Percentiles rank a stretch among this genome's conserved stretches.
Evolutionary conservation across 53 echinoderm and acorn worm species (phyloP).

Genomic region (Zoroaster sp.): DNA sequence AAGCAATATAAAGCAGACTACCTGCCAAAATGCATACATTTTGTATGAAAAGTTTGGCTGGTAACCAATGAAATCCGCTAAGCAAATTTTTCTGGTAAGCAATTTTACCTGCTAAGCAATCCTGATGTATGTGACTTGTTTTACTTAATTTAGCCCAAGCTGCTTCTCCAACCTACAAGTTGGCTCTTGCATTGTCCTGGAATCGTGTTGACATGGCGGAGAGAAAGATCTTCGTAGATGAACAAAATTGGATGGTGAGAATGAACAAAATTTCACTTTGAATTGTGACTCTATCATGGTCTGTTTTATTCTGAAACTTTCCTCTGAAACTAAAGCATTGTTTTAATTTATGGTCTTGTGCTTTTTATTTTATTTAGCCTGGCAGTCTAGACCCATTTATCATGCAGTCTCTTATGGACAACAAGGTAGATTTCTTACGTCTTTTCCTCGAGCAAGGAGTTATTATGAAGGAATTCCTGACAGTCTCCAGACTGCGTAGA

Average conservation of each 20-base stretch:
- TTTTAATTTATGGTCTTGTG: not conserved
- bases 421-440: slow-evolving; percentile 80
- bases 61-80: too few relatives aligned
- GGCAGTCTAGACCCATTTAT: slow-evolving; percentile 73
- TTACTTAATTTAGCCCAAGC: slow-evolving; percentile 75
- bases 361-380: slow-evolving; percentile 30
- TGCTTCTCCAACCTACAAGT: slow-evolving; percentile 62
- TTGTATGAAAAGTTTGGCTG: too few relatives aligned
- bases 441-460: slow-evolving; percentile 87
- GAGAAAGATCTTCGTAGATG: slow-evolving; percentile 77
- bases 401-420: slow-evolving; percentile 78
- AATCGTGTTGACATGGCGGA: slow-evolving; percentile 84
- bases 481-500: slow-evolving; percentile 71
- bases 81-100: too few relatives aligned
- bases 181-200: slow-evolving; percentile 87
- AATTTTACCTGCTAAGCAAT: too few relatives aligned
- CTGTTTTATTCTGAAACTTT: too few relatives aligned
- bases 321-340: not conserved
- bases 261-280: not conserved
- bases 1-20: too few relatives aligned
- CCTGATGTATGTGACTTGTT: too few relatives aligned
- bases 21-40: too few relatives aligned
- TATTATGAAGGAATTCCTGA: slow-evolving; percentile 88
- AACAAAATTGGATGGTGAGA: slow-evolving; percentile 68
- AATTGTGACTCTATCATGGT: not conserved